Percentiles rank a stretch among this genome's conserved stretches.
phyloP scores from a whole-genome alignment of 2,797 vertebrate species.

The Eutrigla gurnardus region DNA sequence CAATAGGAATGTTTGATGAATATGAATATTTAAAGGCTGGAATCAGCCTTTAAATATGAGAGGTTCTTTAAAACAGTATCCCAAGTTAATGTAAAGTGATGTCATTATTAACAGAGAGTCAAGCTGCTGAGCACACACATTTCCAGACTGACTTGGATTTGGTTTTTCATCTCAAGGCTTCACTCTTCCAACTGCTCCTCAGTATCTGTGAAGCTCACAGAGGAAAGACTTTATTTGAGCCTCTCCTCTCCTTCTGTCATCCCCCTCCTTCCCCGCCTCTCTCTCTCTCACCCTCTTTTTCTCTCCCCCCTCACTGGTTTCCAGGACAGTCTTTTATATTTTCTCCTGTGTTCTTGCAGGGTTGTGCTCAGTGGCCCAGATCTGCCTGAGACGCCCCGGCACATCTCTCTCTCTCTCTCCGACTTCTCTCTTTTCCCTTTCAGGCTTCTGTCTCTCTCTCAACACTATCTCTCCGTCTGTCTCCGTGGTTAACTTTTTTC shows the following conservation, averaged over 20 bases:
- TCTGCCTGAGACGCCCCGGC: slow-evolving; percentile 66
- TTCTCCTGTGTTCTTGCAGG: slow-evolving; percentile 62
- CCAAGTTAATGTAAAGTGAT: not conserved
- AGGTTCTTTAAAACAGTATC: not conserved
- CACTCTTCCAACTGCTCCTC: slow-evolving; percentile 57
- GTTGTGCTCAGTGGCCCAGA: slow-evolving; percentile 77
- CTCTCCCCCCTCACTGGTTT: slow-evolving; percentile 50
- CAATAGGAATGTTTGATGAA: no score
- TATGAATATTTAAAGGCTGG: no score
- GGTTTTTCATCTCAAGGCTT: slow-evolving; percentile 41
- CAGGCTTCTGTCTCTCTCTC: slow-evolving; percentile 23
- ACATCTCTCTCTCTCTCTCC: slow-evolving; percentile 52
- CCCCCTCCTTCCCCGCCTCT: slow-evolving; percentile 26
- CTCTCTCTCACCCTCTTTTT: not conserved
- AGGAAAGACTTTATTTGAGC: slow-evolving; percentile 52
- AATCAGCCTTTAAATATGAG: not conserved
- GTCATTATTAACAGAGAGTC: slow-evolving; percentile 17
- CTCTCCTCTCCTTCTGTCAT: slow-evolving; percentile 62
- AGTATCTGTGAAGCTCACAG: slow-evolving; percentile 43
- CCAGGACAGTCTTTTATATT: slow-evolving; percentile 65
- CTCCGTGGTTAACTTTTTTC: slow-evolving; percentile 43
- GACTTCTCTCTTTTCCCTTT: slow-evolving; percentile 35
- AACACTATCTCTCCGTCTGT: slow-evolving; percentile 36
- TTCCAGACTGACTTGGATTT: slow-evolving; percentile 46
- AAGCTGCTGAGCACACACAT: slow-evolving; percentile 41